Percentiles rank a stretch among this genome's conserved stretches.
Conservation (phyloP, 2,797 vertebrate species). For the Scleropages formosus region DNA sequence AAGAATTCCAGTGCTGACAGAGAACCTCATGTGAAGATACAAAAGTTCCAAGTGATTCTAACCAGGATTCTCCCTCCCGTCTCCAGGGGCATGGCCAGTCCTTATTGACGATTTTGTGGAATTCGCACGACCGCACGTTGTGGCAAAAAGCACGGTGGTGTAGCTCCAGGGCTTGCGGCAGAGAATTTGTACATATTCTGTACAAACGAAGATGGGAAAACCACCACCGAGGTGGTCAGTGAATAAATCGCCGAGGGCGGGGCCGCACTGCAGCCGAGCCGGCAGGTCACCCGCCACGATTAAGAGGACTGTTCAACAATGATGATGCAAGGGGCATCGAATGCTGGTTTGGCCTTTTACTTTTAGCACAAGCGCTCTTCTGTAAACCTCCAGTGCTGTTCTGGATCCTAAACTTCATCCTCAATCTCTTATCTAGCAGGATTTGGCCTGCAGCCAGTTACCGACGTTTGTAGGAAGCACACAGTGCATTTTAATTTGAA, state of each 20-base stretch:
- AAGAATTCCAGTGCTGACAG: too few relatives aligned
- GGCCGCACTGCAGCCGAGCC: background rate
- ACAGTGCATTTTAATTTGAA: constrained; percentile 74
- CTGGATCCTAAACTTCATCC: constrained; percentile 55
- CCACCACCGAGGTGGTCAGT: background rate
- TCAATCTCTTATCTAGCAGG: constrained; percentile 65
- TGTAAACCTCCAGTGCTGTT: constrained; percentile 71
- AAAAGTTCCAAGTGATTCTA: background rate
- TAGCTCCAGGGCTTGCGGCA: background rate
- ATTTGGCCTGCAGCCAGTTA: constrained; percentile 66
- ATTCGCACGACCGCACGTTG: constrained; percentile 79
- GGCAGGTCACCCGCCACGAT: background rate
- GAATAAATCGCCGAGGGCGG: background rate
- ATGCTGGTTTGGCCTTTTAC: constrained; percentile 86
- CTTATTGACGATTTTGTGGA: constrained; percentile 98
- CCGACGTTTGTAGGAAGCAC: constrained; percentile 71
- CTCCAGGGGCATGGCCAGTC: constrained; percentile 90
- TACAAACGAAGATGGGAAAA: constrained; percentile 7
- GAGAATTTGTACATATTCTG: constrained; percentile 12
- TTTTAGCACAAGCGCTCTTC: constrained; percentile 80
- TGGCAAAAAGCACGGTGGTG: constrained; percentile 22
- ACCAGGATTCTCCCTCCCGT: constrained; percentile 22
- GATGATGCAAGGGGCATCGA: constrained; percentile 62
- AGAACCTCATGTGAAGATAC: background rate
- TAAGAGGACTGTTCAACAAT: constrained; percentile 2